Evolutionary conservation across 1,140 invertebrate genomes (phyloP), one percentile per base, ranked within the genome.

Genomic region (Thaumatotibia leucotreta): DNA sequence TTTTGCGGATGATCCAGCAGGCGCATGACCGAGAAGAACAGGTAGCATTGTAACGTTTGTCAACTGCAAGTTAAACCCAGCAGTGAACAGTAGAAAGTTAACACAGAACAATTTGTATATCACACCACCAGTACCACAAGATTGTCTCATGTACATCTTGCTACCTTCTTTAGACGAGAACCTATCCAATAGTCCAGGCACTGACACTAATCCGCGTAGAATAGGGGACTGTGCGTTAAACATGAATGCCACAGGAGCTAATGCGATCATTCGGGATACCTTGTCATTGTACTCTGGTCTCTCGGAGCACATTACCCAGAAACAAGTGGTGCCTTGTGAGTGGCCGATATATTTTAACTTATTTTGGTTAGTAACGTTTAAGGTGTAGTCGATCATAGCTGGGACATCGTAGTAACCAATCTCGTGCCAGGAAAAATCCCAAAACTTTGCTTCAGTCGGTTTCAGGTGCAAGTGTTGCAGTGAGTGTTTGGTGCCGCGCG

Each of bases 1-100:
- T 75, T 94, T 94, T 45, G 93, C 93, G 0, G 95, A 95, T 0
- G 95, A 93, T 22, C 96, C 96, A 9, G 96, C 94, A 2, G 97
- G 96, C 11, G 93, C 92, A 75, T 97, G 96, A 0, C 93, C 92
- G 50, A 95, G 88, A 65, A 97, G 94, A 0, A 96, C 94, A 0
- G 95, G 93, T 1, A 95, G 74, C 74, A 95, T 92, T 1, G 93
- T 93, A 91, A 66, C 23, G 35, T 79, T 69, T 20, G 68, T 5
- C 49, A 74, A 68, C 1, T 27, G 14, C 11, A 65, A 64, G 22
- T 75, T 65, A 24, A 70, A 79, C 4, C 77, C 77, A 49, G 20
- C 31, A 0, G 72, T 11, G 8, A 67, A 27, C 22, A 72, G 77
- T 17, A 66, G 20, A 14, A 69, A 61, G 65, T 61, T 10, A 11